Evolutionary conservation across 2,113 vertebrate genomes (phyloP), one percentile per base, ranked within the genome.

Genomic region (Charina bottae): DNA sequence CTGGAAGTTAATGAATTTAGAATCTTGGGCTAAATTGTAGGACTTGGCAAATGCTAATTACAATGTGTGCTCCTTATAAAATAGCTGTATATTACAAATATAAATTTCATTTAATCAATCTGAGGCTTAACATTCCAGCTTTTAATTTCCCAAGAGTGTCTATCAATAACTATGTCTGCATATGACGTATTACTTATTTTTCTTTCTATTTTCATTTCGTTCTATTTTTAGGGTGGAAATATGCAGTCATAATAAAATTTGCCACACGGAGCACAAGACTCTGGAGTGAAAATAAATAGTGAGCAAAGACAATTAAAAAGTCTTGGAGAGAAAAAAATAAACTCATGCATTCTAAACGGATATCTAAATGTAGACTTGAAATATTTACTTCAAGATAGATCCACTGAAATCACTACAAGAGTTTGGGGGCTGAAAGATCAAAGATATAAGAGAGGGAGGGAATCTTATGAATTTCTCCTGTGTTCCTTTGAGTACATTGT

Each of bases 191-290:
- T 6, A 60, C 17, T 0, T 46, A 59, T 60, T 90, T 85, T 37
- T 85, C 49, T 24, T 87, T 83, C 49, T 89, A 3, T 68, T 93
- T 93, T 87, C 85, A 89, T 78, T 78, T 85, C 55, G 23, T 87
- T 86, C n/a, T 89, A 4, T 68, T 93, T 93, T 87, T 88, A 89
- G 37, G 4, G 10, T 85, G 17, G 46, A 78, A 89, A 83, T 56
- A 19, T 33, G 53, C 58, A 86, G 83, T 2, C 23, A 26, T 58
- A n/a, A 26, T 90, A 87, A 83, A 72, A 15, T 60, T 83, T 86
- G 62, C 33, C 1, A 89, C 9, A 26, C 23, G 72, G 68, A 83
- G 19, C 78, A 87, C 19, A 85, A 55, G 11, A 21, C 54, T n/a
- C 5, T 0, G 1, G 78, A 83, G 59, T 11, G 62, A 90, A 59